Base-by-base conservation (phyloP, 2,113 vertebrate genomes). In the Axis porcinus region DNA sequence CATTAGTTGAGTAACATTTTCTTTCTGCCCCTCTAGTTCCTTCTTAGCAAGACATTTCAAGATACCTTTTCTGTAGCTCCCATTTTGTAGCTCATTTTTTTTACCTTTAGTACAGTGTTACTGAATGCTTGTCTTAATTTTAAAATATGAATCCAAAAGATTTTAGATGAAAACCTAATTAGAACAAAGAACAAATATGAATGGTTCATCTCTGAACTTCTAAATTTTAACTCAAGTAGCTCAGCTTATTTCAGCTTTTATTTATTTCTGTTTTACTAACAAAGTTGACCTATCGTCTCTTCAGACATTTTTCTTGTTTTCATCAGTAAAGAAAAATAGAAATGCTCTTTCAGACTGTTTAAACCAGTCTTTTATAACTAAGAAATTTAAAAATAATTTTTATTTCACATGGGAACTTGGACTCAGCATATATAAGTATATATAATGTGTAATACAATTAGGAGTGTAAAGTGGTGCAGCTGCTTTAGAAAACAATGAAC, bases 141-240 rank as follows among this genome's bases (percentile, higher is more conserved):
- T 45, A 93, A 91, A 88, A 84, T 58, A 91, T 11, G 43, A 88
- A 43, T 15, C 19, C 30, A 45, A 87, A 64, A 87, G 23, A 83
- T 83, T 55, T 90, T 95, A 90, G 40, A 64, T 74, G 50, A 93
- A 87, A 96, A 78, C 79, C 23, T 84, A 87, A 79, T 58, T 52
- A 93, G 10, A 89, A n/a, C 12, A 40, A 92, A 86, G 83, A 97
- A 91, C 64, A 95, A 52, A 76, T 78, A n/a, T 62, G 81, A 86
- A 78, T 43, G 3, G 36, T 57, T 58, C 28, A 3, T 67, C 36
- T 95, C 6, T 91, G 84, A n/a, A 95, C 50, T 85, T 17, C 33
- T 88, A 64, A 78, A 55, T 62, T 78, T 54, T 82, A 88, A 92
- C 3, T 96, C 40, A 58, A n/a, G 67, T 67, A 83, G 52, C n/a